Conservation (phyloP, 2,888 invertebrate genomes). For the Trilocha varians region DNA sequence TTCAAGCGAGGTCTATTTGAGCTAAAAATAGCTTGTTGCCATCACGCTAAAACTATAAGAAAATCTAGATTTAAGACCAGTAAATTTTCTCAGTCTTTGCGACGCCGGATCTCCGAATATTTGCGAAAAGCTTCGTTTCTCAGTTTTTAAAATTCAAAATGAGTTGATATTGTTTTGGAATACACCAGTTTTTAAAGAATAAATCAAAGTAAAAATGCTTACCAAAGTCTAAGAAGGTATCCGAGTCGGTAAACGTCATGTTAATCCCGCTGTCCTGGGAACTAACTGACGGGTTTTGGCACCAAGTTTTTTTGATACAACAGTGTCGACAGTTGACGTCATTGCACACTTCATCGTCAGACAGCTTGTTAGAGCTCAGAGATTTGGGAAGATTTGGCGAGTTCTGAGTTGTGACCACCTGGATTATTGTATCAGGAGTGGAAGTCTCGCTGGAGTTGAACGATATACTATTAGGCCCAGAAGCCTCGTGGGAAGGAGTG, state of each 20-base stretch:
- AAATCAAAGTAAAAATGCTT: slow-evolving; percentile 20
- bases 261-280: slow-evolving; percentile 87
- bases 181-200: too few species aligned
- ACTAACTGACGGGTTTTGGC: slow-evolving; percentile 79
- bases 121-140: too few species aligned
- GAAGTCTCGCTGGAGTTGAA: slow-evolving; percentile 71
- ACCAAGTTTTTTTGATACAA: slow-evolving; percentile 72
- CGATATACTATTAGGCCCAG: slow-evolving; percentile 61
- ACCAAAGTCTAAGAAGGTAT: slow-evolving; percentile 69
- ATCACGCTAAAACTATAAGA: too few species aligned
- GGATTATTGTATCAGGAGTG: slow-evolving; percentile 67
- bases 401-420: slow-evolving; percentile 56
- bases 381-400: slow-evolving; percentile 67
- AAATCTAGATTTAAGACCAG: too few species aligned
- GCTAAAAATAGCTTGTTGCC: too few species aligned
- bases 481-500: slow-evolving; percentile 57
- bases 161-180: too few species aligned
- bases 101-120: too few species aligned
- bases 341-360: slow-evolving; percentile 73
- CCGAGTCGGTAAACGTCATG: slow-evolving; percentile 80
- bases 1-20: too few species aligned
- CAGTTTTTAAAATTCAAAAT: too few species aligned
- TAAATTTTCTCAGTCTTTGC: too few species aligned
- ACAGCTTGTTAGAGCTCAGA: slow-evolving; percentile 68
- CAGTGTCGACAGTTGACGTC: slow-evolving; percentile 62